phyloP scores from a whole-genome alignment of 2,113 vertebrate genomes.

The Gadus chalcogrammus region DNA sequence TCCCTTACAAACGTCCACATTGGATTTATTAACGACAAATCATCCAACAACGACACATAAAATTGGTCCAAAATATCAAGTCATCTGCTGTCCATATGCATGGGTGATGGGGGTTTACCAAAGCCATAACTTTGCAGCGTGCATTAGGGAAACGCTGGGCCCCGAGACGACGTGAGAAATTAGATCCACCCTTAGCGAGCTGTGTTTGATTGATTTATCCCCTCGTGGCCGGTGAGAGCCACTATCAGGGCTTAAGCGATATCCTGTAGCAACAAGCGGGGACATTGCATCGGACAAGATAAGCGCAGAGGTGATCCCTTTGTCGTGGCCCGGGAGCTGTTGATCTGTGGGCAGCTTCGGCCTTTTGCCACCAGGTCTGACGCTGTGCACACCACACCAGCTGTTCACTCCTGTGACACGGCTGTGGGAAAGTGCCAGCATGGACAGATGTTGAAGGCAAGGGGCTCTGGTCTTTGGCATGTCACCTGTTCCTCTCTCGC shows the following conservation, averaged over 20 bases:
- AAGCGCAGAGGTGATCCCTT: constrained; percentile 48
- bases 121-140: too few species aligned
- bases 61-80: too few species aligned
- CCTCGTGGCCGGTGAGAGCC: constrained; percentile 37
- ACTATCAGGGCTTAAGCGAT: constrained; percentile 41
- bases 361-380: constrained; percentile 40
- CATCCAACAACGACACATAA: too few species aligned
- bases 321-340: constrained; percentile 50
- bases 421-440: constrained; percentile 16
- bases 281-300: constrained; percentile 38
- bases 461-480: constrained; percentile 10
- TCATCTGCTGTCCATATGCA: too few species aligned
- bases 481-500: constrained; percentile 39
- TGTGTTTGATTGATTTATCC: constrained; percentile 56
- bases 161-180: constrained; percentile 10
- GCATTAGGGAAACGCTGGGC: too few species aligned
- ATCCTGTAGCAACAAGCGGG: constrained; percentile 47
- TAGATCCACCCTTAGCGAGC: constrained; percentile 6
- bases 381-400: constrained; percentile 25
- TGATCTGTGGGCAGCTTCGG: constrained; percentile 43
- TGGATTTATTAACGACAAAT: too few species aligned
- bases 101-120: too few species aligned
- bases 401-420: constrained; percentile 28
- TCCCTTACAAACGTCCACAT: too few species aligned
- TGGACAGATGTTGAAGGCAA: constrained; percentile 48